Conservation (phyloP, 2,797 vertebrate species). For the Zenarchopterus dispar region DNA sequence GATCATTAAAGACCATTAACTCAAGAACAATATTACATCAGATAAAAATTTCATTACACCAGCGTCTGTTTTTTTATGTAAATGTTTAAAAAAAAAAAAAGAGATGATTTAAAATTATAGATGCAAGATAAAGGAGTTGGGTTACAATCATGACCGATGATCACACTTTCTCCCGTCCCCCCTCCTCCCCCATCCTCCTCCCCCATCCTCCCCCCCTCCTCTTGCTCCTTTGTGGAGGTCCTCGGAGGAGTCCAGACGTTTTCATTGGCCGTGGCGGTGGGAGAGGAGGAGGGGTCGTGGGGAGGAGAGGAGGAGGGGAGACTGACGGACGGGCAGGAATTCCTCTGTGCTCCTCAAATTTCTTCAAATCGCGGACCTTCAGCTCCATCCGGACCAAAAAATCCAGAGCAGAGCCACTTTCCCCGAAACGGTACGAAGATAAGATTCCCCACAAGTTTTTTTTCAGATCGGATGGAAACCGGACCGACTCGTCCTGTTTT, state of each 20-base stretch:
- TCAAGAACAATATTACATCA: too few species aligned
- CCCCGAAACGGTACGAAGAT: slow-evolving; percentile 49
- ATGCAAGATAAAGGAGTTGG: too few species aligned
- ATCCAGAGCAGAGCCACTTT: slow-evolving; percentile 31
- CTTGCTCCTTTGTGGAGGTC: slow-evolving; percentile 28
- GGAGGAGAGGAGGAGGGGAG: slow-evolving; percentile 51
- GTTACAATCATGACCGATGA: background rate
- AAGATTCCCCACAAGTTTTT: background rate
- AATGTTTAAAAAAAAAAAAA: too few species aligned
- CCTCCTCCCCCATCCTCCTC: slow-evolving; percentile 37
- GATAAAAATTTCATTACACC: too few species aligned
- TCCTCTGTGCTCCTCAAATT: slow-evolving; percentile 82
- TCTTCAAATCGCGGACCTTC: slow-evolving; percentile 69
- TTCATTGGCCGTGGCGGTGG: slow-evolving; percentile 66
- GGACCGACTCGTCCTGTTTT: background rate
- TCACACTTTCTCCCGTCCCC: background rate
- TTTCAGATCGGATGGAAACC: background rate
- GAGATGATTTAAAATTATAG: too few species aligned
- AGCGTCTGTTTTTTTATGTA: too few species aligned
- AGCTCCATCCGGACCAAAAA: slow-evolving; percentile 30
- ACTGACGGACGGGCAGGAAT: slow-evolving; percentile 66
- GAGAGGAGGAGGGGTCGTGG: slow-evolving; percentile 49
- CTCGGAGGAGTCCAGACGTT: slow-evolving; percentile 51
- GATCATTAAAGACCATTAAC: too few species aligned
- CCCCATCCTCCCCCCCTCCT: slow-evolving; percentile 29